Conservation (phyloP, 2,888 invertebrate genomes). For the Mythimna albipuncta region DNA sequence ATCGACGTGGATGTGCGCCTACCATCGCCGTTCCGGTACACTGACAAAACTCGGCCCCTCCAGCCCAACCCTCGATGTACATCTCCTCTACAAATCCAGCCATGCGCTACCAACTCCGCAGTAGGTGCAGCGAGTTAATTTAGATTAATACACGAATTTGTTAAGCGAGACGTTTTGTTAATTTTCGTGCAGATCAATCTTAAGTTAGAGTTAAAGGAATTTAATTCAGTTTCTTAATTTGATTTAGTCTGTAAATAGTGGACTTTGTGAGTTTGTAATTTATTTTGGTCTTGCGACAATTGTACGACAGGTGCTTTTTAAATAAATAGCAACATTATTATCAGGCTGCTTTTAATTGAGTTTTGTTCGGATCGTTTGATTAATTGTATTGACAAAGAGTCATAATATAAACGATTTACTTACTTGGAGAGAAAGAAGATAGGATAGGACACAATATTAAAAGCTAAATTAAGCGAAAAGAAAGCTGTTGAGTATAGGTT, state of each 20-base stretch:
- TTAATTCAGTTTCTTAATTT: slow-evolving; percentile 38
- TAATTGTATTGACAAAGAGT: not conserved
- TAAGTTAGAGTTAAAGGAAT: slow-evolving; percentile 39
- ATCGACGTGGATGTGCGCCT: not conserved
- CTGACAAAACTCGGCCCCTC: not conserved
- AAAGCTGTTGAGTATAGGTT: not conserved
- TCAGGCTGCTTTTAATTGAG: not conserved
- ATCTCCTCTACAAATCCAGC: not conserved
- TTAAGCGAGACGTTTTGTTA: slow-evolving; percentile 43
- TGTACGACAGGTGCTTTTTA: not conserved
- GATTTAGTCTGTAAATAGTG: slow-evolving; percentile 26
- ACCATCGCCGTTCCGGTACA: not conserved
- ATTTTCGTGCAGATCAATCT: slow-evolving; percentile 42
- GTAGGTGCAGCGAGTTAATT: slow-evolving; percentile 36
- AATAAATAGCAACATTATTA: not conserved
- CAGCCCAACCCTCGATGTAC: slow-evolving; percentile 7
- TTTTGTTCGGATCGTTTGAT: not conserved
- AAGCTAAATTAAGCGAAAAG: not conserved
- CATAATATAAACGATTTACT: not conserved
- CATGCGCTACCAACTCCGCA: not conserved
- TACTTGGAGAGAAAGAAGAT: not conserved
- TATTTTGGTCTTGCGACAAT: not conserved
- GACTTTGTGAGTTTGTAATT: slow-evolving; percentile 16
- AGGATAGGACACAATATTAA: not conserved
- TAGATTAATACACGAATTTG: slow-evolving; percentile 48